These are phyloP conservation scores for Hippocampus guttulatus DNA, from an alignment of 2,113 vertebrate genomes.

Conservation along the genomic window DNA sequence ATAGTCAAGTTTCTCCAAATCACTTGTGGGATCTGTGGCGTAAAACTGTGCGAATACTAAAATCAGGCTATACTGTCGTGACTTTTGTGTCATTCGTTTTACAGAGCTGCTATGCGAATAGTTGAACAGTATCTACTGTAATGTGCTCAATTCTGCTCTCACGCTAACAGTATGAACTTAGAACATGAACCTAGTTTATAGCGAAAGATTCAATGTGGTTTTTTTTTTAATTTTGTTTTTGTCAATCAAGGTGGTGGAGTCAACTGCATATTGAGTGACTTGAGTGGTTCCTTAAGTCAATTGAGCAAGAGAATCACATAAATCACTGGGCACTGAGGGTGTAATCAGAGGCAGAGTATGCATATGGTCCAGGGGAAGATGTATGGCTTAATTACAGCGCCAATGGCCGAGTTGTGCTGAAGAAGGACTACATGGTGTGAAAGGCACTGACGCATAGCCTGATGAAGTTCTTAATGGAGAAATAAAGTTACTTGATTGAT, in stretches of 20 bases:
- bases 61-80: too few relatives aligned
- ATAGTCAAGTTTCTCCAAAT: too few relatives aligned
- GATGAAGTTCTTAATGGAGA: conserved; percentile 3
- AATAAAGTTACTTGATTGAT: too few relatives aligned
- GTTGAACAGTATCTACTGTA: neutral
- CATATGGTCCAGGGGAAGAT: conserved; percentile 58
- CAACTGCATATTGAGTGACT: conserved; percentile 27
- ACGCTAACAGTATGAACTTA: neutral
- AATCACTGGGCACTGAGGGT: conserved; percentile 27
- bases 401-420: conserved; percentile 59
- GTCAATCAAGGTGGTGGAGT: conserved; percentile 52
- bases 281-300: conserved; percentile 57
- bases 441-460: conserved; percentile 49
- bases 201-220: conserved; percentile 28
- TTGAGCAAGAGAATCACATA: conserved; percentile 52
- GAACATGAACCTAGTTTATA: neutral
- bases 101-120: too few relatives aligned
- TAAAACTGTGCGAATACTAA: too few relatives aligned
- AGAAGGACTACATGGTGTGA: conserved; percentile 47
- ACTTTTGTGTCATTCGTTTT: too few relatives aligned
- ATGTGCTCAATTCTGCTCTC: neutral
- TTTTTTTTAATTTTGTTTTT: too few relatives aligned
- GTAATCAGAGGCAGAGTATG: conserved; percentile 53
- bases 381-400: conserved; percentile 75
- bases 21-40: too few relatives aligned